These are phyloP conservation scores for Germaria angustata DNA, from an alignment of 2,888 invertebrate genomes.

Conservation along the genomic window DNA sequence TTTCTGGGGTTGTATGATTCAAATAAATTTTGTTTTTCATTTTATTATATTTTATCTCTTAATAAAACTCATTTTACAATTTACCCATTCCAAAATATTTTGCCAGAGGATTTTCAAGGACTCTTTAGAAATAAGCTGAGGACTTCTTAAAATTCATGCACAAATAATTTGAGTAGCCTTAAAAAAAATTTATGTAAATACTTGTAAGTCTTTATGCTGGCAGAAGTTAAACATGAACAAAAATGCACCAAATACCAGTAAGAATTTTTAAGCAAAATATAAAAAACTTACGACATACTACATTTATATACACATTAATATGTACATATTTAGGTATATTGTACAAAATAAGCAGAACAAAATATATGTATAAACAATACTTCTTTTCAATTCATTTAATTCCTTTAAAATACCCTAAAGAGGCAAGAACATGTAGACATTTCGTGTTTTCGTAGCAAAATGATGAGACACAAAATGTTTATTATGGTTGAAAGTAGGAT, in stretches of 20 bases:
- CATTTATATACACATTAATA: too few species aligned
- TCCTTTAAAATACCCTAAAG: background rate
- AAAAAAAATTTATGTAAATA: constrained; percentile 10
- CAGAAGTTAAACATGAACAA: background rate
- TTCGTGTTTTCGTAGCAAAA: background rate
- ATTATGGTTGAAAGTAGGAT: background rate
- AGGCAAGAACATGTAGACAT: background rate
- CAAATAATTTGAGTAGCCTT: background rate
- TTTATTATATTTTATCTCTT: background rate
- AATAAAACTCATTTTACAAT: background rate
- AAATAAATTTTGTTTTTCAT: too few species aligned
- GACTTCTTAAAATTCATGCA: background rate
- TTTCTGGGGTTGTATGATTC: too few species aligned
- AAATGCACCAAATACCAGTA: background rate
- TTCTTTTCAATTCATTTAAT: constrained; percentile 20
- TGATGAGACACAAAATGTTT: background rate
- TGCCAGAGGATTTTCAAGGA: background rate
- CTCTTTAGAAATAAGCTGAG: background rate
- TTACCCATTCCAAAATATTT: background rate
- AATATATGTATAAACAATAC: background rate
- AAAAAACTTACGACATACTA: background rate
- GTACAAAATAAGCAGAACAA: background rate
- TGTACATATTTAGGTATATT: background rate
- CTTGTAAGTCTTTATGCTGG: background rate
- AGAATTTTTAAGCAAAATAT: constrained; percentile 5